Evolutionary conservation across 1,140 invertebrate genomes (phyloP), one percentile per base, ranked within the genome.

Genomic region (Zaprionus gabonicus): DNA sequence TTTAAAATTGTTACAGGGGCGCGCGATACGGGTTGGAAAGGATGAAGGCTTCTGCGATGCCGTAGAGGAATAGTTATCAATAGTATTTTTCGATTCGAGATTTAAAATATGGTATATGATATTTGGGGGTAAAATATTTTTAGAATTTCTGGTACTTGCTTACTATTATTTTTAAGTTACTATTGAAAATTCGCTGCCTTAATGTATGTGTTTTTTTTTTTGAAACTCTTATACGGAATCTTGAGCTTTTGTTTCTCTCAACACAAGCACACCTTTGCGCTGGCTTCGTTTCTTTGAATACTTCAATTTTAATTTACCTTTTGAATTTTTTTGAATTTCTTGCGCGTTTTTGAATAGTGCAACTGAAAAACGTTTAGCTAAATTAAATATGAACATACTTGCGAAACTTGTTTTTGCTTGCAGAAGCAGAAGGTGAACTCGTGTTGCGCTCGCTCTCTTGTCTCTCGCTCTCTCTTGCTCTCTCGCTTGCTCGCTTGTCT

Each of bases 11-110:
- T 0, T 63, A 67, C 62, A 72, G 63, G 58, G 85, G 81, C 55
- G 70, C 71, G 44, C 44, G 56, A 51, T 68, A 64, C 64, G 67
- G 69, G 53, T 85, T 88, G 84, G 84, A 87, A 87, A 23, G 23
- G 23, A 87, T 87, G 81, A 91, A 91, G 84, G 79, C 85, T 90
- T 90, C 85, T 90, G 82, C 86, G 85, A 90, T 90, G 76, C 85
- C 85, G 85, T 90, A 81, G 85, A 90, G 90, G 85, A 90, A 90
- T 80, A 88, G 84, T 90, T 76, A 49, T 76, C 17, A 28, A 58
- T 56, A 25, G 3, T 51, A 55, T 53, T 56, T 79, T 73, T 41
- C 2, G 66, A 34, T 65, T 73, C 65, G 74, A 68, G 70, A 68
- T 71, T 34, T 51, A 63, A 25, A 23, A 51, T 17, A n/a, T 1